These are phyloP conservation scores for Cryptops parisi DNA, from an alignment of 2,888 invertebrate species.

Conservation along the genomic window DNA sequence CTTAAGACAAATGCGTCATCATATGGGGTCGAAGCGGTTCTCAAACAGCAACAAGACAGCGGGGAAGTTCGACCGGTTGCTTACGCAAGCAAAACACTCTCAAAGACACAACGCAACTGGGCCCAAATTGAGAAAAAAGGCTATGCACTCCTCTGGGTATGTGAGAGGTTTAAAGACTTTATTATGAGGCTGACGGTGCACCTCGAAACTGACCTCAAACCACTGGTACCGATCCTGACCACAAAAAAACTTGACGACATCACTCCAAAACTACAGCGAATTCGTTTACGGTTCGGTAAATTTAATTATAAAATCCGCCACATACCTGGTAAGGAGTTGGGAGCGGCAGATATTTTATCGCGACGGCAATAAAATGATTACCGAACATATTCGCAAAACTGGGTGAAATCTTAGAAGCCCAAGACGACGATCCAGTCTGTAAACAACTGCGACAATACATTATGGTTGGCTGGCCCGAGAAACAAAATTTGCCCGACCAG, in stretches of 20 bases:
- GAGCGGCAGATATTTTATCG: conserved; percentile 25
- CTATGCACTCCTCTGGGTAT: conserved; percentile 26
- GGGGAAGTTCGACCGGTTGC: conserved; percentile 26
- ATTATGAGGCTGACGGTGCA: conserved; percentile 24
- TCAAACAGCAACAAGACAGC: conserved; percentile 23
- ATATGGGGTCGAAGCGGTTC: conserved; percentile 26
- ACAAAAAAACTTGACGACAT: conserved; percentile 27
- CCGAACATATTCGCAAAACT: not conserved
- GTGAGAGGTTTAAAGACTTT: conserved; percentile 27
- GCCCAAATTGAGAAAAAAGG: conserved; percentile 31
- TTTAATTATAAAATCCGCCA: conserved; percentile 23
- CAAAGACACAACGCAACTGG: conserved; percentile 25
- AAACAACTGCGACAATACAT: not conserved
- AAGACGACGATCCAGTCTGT: not conserved
- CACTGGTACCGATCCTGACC: conserved; percentile 26
- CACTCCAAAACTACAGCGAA: conserved; percentile 28
- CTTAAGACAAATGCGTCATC: conserved; percentile 27
- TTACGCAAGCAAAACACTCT: conserved; percentile 27
- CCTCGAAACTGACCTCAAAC: conserved; percentile 31
- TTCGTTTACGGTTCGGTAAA: conserved; percentile 17
- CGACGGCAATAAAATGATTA: conserved; percentile 14
- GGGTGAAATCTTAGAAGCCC: not conserved
- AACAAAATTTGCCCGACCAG: not conserved
- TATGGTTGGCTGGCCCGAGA: not conserved
- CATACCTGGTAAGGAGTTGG: conserved; percentile 25